Evolutionary conservation across 2,888 invertebrate genomes (phyloP), one percentile per base, ranked within the genome.

Genomic region (Formica aserva): DNA sequence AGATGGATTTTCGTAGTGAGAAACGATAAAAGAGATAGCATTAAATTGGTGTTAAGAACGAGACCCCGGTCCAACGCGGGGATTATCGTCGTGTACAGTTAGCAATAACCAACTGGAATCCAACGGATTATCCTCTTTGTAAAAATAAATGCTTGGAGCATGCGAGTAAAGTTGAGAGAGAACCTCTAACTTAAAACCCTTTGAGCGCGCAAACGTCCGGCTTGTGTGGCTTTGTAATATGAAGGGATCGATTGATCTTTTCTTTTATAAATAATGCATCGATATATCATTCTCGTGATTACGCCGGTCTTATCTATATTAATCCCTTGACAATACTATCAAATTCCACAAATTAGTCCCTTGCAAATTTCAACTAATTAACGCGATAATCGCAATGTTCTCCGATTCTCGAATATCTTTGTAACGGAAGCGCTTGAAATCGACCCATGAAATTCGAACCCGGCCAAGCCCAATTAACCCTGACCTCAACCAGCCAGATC

Each of bases 381-480:
- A 76, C 38, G 1, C 9, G 29, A 45, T 48, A 32, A 77, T 29
- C 26, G 55, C 29, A 63, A 65, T 38, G 45, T 45, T 45, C 72
- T 32, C 18, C 32, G 60, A 45, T 15, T 22, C 45, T 9, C 84
- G 82, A 89, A 88, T 89, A 89, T 82, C 77, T 52, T 67, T 41
- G 83, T 65, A 82, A 48, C 75, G 29, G 38, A 63, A 32, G 29
- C 57, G 62, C 48, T 76, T 57, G 60, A 18, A 67, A 85, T 52
- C 83, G 62, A 78, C 67, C 75, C 26, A 3, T 32, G 67, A 78
- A 74, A 80, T 67, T 38, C 69, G 72, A 62, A 80, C 60, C 75
- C 80, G 62, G n/a, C 57, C 69, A 62, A 86, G 76, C 85, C 83
- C 86, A 89, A 89, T 89, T 89, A 89, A 86, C 83, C 81, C 76